Conservation (phyloP, 2,797 vertebrate species). For the Bradypus variegatus region DNA sequence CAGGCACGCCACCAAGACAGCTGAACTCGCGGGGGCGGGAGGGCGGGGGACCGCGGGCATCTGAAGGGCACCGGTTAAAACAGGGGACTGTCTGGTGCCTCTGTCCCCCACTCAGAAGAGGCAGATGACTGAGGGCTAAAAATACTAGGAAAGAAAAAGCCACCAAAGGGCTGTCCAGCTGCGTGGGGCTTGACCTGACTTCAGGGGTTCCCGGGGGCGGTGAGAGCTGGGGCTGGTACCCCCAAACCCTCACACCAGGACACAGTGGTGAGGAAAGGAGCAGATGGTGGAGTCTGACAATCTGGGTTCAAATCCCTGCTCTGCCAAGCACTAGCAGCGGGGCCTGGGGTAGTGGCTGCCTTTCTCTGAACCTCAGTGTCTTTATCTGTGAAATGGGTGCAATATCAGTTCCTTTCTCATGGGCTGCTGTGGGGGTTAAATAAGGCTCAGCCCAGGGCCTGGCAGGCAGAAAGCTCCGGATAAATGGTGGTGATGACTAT, state of each 20-base stretch:
- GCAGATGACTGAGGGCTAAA: constrained; percentile 40
- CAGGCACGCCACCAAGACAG: constrained; percentile 60
- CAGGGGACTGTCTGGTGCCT: constrained; percentile 6
- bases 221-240: background rate
- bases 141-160: constrained; percentile 22
- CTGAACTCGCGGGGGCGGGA: constrained; percentile 38
- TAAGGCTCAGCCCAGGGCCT: no score
- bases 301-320: background rate
- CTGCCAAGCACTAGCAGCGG: background rate
- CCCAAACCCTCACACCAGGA: background rate
- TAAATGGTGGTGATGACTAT: background rate
- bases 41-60: background rate
- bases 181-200: background rate
- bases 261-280: rapidly evolving
- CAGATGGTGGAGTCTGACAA: no score
- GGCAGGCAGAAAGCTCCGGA: no score
- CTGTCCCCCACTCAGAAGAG: background rate
- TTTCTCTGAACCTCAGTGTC: background rate
- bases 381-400: background rate
- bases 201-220: background rate
- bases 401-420: background rate
- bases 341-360: background rate
- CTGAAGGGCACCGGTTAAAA: constrained; percentile 44
- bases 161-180: background rate
- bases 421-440: background rate